Evolutionary conservation across 2,888 invertebrate species (phyloP), one percentile per base, ranked within the genome.

Genomic region (Heliconius aoede): DNA sequence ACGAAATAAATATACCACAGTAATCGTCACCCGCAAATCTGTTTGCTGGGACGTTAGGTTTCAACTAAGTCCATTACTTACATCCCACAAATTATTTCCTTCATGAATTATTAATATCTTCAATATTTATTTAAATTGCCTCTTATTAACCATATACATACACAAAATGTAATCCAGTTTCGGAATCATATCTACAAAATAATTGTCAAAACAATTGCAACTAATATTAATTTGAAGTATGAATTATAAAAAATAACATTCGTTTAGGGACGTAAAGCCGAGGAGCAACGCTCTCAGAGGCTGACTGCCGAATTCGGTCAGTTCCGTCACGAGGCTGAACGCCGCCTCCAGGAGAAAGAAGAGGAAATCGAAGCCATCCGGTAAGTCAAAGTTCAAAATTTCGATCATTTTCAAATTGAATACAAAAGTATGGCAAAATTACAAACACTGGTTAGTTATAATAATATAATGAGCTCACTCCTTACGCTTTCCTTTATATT

Each of bases 341-440:
- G 98, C 92, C 97, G 99, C 88, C 96, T 99, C 86, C 97, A 97
- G 84, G 99, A 99, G 95, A 99, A 99, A 96, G 99, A 99, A 85
- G 99, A 99, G 91, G 99, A 99, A 95, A 97, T 99, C 89, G 99
- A 99, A 95, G 95, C 96, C 85, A 98, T 99, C 91, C 98, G 99
- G 99, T 99, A 93, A 97, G 97, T 69, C 24, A 21, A 46, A 46
- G 21, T 46, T 46, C 46, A 46, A 46, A 46, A 18, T 46, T 46
- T 46, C 46, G 18, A 46, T 18, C 2, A 46, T 7, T 18, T 46
- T 46, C 18, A 7, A 46, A 21, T 21, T 18, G 21, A 46, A 46
- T 46, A 18, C 46, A 46, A 46, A 21, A 8, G 18, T 46, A 18
- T 3, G 18, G 18, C 18, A 46, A 55, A 9, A 55, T 55, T 55